Evolutionary conservation across 2,888 invertebrate species (phyloP).

Genomic region (Melipona beecheii): DNA sequence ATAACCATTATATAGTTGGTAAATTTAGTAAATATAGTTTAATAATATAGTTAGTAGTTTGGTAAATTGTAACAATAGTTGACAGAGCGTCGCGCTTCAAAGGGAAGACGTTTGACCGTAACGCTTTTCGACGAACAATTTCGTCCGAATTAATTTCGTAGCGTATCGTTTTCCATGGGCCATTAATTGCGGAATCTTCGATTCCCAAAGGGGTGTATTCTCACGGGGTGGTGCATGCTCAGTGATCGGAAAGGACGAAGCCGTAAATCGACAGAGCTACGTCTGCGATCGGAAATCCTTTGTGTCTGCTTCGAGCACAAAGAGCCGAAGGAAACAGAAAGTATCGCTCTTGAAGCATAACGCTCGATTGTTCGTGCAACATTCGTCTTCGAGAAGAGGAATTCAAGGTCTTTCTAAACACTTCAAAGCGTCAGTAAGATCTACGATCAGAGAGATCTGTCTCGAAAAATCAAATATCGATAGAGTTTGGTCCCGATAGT

Average conservation of each 20-base stretch:
- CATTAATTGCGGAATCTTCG: slow-evolving; percentile 62
- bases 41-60: too few species aligned
- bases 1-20: background rate
- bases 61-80: background rate
- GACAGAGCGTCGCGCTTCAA: slow-evolving; percentile 1
- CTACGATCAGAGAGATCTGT: background rate
- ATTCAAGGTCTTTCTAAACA: slow-evolving; percentile 11
- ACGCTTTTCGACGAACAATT: slow-evolving; percentile 11
- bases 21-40: too few species aligned
- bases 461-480: too few species aligned
- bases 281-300: slow-evolving; percentile 40
- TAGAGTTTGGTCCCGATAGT: too few species aligned
- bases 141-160: slow-evolving; percentile 40
- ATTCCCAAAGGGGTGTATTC: slow-evolving; percentile 53
- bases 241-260: slow-evolving; percentile 38
- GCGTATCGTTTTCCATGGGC: slow-evolving; percentile 49
- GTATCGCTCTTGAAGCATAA: slow-evolving; percentile 16
- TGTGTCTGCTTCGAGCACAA: slow-evolving; percentile 3
- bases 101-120: background rate
- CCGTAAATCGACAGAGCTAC: slow-evolving; percentile 32
- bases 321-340: slow-evolving; percentile 17
- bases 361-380: slow-evolving; percentile 7
- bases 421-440: background rate
- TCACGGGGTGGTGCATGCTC: slow-evolving; percentile 44
- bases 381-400: background rate